A percentile compares a stretch with the other conserved stretches of the same genome.
Evolutionary conservation across 1,140 invertebrate species (phyloP).

Genomic region (Campoletis sonorensis): DNA sequence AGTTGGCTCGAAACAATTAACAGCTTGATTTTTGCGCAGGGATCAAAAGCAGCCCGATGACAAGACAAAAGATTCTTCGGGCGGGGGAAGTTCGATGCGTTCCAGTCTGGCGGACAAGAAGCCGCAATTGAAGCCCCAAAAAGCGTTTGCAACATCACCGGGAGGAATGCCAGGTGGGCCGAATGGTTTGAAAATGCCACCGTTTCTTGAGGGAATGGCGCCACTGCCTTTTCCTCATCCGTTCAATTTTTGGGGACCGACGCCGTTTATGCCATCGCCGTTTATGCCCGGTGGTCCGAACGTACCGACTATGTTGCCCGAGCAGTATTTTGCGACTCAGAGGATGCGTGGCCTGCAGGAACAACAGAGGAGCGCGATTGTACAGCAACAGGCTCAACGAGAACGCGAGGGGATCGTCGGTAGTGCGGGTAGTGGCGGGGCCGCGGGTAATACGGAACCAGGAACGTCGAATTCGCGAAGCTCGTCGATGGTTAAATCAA

Average conservation of each 20-base stretch:
- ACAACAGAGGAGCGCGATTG: constrained; percentile 76
- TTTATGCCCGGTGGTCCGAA: constrained; percentile 74
- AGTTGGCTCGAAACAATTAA: not conserved
- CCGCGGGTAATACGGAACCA: constrained; percentile 60
- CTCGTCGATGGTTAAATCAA: constrained; percentile 74
- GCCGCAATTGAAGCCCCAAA: constrained; percentile 78
- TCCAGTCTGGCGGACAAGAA: constrained; percentile 76
- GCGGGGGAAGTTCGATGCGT: constrained; percentile 73
- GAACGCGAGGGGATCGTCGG: constrained; percentile 55
- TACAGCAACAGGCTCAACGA: constrained; percentile 59
- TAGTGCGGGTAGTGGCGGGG: constrained; percentile 52
- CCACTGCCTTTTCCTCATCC: constrained; percentile 81
- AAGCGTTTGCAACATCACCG: constrained; percentile 79
- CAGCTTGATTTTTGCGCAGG: constrained; percentile 54
- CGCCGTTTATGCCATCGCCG: constrained; percentile 82
- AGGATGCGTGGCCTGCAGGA: constrained; percentile 88
- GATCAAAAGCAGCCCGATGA: constrained; percentile 75
- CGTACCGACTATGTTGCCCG: constrained; percentile 78
- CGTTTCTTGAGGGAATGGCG: constrained; percentile 77
- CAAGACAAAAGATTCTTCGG: constrained; percentile 72
- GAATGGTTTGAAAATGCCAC: constrained; percentile 83
- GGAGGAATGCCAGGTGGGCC: constrained; percentile 75
- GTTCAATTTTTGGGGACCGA: constrained; percentile 77
- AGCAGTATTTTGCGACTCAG: constrained; percentile 87
- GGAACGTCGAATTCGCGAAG: constrained; percentile 67